Percentiles rank a stretch among this genome's conserved stretches.
Evolutionary conservation across 2,113 vertebrate genomes (phyloP).

Genomic region (Procavia capensis): DNA sequence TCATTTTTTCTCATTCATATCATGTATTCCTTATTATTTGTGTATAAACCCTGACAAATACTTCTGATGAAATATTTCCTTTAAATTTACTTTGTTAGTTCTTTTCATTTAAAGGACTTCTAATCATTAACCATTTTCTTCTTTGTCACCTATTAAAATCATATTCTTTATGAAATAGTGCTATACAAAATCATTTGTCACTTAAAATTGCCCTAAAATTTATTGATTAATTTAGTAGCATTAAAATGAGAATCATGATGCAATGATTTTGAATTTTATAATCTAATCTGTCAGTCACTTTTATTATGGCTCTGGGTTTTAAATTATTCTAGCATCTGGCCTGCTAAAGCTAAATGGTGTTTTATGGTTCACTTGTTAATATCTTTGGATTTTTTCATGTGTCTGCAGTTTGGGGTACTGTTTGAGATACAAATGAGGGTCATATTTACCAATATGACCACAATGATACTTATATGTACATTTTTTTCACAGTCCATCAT

Average conservation of each 20-base stretch:
- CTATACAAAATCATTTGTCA: neutral
- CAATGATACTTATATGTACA: neutral
- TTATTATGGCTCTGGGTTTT: neutral
- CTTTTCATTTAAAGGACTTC: conserved; percentile 36
- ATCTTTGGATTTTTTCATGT: neutral
- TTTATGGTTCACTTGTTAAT: neutral
- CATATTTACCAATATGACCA: neutral
- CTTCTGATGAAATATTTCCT: conserved; percentile 64
- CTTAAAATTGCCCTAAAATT: neutral
- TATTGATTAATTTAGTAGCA: neutral
- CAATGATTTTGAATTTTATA: neutral
- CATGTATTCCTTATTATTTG: conserved; percentile 59
- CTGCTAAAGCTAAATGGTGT: neutral
- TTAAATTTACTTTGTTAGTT: conserved; percentile 31
- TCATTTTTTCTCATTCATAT: conserved; percentile 66
- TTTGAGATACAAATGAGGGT: neutral
- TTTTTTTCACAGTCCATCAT: neutral
- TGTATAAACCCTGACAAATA: conserved; percentile 64
- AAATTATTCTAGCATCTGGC: neutral
- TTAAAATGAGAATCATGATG: neutral
- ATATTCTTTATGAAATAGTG: neutral
- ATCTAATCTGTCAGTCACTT: neutral
- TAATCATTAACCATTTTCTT: neutral
- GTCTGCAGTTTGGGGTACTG: neutral
- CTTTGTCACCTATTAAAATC: conserved; percentile 3